These are phyloP conservation scores for Sinocyclocheilus anshuiensis DNA, from an alignment of 2,113 vertebrate species.

Conservation along the genomic window DNA sequence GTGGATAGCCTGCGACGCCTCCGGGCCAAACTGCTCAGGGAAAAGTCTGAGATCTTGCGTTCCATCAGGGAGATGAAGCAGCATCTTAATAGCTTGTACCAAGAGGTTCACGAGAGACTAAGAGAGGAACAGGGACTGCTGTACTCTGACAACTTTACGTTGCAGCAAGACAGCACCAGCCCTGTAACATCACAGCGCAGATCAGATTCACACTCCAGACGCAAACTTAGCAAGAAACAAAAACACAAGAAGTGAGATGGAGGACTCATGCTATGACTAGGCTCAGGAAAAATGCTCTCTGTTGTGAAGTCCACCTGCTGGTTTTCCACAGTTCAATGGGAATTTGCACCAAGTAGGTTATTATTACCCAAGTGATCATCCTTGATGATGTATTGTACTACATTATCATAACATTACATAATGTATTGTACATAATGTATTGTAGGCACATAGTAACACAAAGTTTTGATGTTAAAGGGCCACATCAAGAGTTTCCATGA, in stretches of 20 bases:
- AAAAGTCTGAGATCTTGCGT: constrained; percentile 86
- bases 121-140: constrained; percentile 84
- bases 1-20: constrained; percentile 84
- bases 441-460: neutral
- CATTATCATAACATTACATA: no score
- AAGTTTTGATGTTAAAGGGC: neutral
- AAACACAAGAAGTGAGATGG: constrained; percentile 83
- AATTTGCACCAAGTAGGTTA: neutral
- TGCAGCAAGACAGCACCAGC: constrained; percentile 79
- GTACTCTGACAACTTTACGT: constrained; percentile 80
- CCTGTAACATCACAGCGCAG: constrained; percentile 50
- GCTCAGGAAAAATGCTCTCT: constrained; percentile 2
- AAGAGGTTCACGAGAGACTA: constrained; percentile 87
- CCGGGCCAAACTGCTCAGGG: constrained; percentile 82
- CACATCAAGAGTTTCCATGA: neutral
- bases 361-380: constrained; percentile 1
- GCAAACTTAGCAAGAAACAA: constrained; percentile 81
- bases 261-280: neutral
- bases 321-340: neutral
- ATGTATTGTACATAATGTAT: no score
- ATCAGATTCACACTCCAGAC: constrained; percentile 68
- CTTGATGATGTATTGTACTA: neutral
- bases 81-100: constrained; percentile 83
- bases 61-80: constrained; percentile 89
- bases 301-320: neutral